Conservation (phyloP, 2,113 vertebrate genomes). For the Trogon surrucura region DNA sequence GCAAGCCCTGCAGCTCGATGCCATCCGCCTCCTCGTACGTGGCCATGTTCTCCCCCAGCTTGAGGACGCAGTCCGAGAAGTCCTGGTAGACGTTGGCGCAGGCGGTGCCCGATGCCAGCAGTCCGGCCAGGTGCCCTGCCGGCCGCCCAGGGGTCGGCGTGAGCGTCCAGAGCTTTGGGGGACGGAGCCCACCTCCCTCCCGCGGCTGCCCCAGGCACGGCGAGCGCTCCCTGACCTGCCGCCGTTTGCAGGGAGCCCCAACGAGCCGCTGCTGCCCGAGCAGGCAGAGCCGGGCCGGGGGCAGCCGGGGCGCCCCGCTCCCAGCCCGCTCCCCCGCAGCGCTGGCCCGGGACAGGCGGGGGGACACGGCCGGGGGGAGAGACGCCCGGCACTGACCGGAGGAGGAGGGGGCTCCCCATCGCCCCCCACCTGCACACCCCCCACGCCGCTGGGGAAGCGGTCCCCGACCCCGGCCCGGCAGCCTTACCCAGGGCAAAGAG, state of each 20-base stretch:
- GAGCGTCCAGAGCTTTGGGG: not conserved
- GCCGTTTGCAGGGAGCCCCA: too few species aligned
- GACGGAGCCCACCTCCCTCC: not conserved
- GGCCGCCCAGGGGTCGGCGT: not conserved
- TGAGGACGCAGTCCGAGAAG: slow-evolving; percentile 79
- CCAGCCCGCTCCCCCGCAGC: too few species aligned
- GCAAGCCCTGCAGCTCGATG: slow-evolving; percentile 69
- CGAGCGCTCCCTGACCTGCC: too few species aligned
- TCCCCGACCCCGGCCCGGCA: not conserved
- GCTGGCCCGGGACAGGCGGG: too few species aligned
- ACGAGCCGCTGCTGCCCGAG: too few species aligned
- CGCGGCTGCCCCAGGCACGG: not conserved
- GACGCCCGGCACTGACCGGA: too few species aligned
- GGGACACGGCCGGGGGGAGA: not conserved
- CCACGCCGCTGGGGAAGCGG: too few species aligned
- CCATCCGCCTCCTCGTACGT: slow-evolving; percentile 67
- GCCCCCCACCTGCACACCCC: not conserved
- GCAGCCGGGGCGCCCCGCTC: too few species aligned
- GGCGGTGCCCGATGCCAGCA: slow-evolving; percentile 46
- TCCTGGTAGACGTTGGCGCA: slow-evolving; percentile 75
- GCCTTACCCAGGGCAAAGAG: slow-evolving; percentile 11
- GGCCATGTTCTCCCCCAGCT: slow-evolving; percentile 78
- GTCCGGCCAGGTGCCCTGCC: not conserved
- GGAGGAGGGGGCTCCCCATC: not conserved
- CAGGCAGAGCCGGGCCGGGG: too few species aligned